phyloP scores from a whole-genome alignment of 2,888 invertebrate genomes.

The Mesorhabditis spiculigera region DNA sequence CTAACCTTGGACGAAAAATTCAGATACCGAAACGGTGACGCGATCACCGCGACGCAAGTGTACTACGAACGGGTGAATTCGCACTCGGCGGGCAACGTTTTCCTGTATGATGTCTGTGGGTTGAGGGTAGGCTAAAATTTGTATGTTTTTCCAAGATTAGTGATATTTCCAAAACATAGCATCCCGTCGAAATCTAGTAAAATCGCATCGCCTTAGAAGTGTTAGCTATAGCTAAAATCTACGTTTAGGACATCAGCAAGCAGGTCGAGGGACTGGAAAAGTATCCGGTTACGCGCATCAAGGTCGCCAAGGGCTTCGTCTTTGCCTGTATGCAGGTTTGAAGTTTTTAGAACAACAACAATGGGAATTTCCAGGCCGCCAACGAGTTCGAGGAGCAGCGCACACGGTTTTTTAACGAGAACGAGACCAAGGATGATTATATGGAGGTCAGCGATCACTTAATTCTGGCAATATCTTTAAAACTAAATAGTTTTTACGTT shows the following conservation, averaged over 20 bases:
- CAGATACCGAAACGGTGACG: conserved; percentile 77
- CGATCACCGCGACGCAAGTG: conserved; percentile 77
- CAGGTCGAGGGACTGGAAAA: conserved; percentile 23
- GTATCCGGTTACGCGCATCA: conserved; percentile 26
- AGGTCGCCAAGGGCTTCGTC: conserved; percentile 66
- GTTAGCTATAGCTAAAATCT: background rate
- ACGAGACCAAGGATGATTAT: conserved; percentile 78
- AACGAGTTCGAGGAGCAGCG: conserved; percentile 78
- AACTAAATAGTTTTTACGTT: too few species aligned
- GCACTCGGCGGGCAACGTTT: conserved; percentile 74
- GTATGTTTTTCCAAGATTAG: conserved; percentile 8
- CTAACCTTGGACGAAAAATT: background rate
- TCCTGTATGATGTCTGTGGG: conserved; percentile 75
- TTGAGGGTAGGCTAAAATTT: conserved; percentile 32
- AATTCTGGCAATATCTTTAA: too few species aligned
- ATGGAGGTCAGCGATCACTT: conserved; percentile 73
- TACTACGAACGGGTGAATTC: conserved; percentile 80
- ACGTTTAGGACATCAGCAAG: conserved; percentile 30
- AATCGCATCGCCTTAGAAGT: too few species aligned
- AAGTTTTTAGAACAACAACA: background rate
- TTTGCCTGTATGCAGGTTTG: conserved; percentile 72
- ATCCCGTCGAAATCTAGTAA: too few species aligned
- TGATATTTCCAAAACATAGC: background rate
- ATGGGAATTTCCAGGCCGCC: conserved; percentile 54
- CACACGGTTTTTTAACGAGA: conserved; percentile 74